phyloP scores from a whole-genome alignment of 2,797 vertebrate genomes.

The Scarus forsteni region DNA sequence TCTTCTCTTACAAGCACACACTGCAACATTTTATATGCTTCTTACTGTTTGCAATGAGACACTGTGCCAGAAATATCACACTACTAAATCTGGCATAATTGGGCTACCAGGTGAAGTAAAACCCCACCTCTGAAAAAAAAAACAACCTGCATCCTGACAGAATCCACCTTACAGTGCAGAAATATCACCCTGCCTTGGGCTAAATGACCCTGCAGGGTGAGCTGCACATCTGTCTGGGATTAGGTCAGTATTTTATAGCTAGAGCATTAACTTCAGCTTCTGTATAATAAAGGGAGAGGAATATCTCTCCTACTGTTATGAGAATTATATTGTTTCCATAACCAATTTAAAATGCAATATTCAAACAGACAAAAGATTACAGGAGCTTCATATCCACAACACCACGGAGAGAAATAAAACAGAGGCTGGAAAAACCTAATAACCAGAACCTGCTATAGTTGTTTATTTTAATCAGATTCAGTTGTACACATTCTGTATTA shows the following conservation, averaged over 20 bases:
- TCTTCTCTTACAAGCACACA: conserved; percentile 5
- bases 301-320: not conserved
- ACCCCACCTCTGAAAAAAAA: conserved; percentile 1
- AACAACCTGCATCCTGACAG: not conserved
- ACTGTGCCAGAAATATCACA: not conserved
- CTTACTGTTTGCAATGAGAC: conserved; percentile 4
- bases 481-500: conserved; percentile 2
- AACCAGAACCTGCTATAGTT: not conserved
- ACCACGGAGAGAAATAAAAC: not conserved
- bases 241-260: not conserved
- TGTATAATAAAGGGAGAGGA: not conserved
- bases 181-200: conserved; percentile 2
- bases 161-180: not conserved
- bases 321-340: not conserved
- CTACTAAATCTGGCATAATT: not conserved
- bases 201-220: conserved; percentile 8
- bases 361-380: conserved; percentile 1
- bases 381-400: not conserved
- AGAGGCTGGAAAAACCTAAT: not conserved
- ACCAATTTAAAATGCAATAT: not conserved
- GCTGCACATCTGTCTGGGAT: conserved; percentile 6
- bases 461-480: conserved; percentile 7
- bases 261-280: not conserved
- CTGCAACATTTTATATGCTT: not conserved
- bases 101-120: not conserved